Evolutionary conservation across 92 coral and sea anemone genomes (phyloP).

Genomic region (Bergia sp.): DNA sequence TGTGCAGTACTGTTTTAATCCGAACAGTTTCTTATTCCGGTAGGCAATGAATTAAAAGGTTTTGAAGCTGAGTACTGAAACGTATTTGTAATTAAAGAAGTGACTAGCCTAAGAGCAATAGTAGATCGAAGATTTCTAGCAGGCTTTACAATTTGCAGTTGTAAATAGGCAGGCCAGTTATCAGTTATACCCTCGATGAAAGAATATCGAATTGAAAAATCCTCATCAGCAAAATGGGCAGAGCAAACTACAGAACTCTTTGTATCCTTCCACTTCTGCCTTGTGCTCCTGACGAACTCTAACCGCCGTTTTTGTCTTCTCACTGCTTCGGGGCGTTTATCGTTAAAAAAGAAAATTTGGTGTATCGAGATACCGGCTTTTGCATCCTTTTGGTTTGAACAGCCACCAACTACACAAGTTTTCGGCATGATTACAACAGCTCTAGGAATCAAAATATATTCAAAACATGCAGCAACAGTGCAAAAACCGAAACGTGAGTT

Average conservation of each 20-base stretch:
- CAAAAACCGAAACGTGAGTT: background rate
- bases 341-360: background rate
- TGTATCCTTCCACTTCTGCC: background rate
- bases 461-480: background rate
- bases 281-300: background rate
- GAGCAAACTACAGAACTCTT: background rate
- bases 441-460: background rate
- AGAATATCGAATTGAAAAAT: background rate
- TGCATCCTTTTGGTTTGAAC: background rate
- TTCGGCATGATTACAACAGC: background rate
- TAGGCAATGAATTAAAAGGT: too few relatives aligned
- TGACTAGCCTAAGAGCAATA: too few relatives aligned
- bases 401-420: background rate
- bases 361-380: background rate
- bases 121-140: too few relatives aligned
- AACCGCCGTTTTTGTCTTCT: background rate
- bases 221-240: background rate
- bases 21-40: too few relatives aligned
- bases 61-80: too few relatives aligned
- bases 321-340: background rate
- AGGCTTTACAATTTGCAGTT: too few relatives aligned
- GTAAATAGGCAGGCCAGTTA: too few relatives aligned
- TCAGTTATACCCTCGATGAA: background rate
- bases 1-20: too few relatives aligned
- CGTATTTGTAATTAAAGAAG: too few relatives aligned